Conservation (phyloP, 2,113 vertebrate species). For the Poeciliopsis prolifica region DNA sequence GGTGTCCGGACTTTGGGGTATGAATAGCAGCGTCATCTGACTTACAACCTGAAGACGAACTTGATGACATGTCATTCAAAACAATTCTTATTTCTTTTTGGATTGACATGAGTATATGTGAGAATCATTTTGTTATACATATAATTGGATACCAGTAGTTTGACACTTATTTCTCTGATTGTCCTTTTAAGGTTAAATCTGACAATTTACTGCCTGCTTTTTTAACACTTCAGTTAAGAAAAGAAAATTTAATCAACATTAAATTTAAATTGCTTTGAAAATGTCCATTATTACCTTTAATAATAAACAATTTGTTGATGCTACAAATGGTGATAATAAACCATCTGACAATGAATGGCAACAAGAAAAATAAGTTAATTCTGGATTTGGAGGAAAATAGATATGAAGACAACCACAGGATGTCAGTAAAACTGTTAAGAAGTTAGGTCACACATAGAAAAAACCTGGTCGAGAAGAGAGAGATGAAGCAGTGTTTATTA, state of each 20-base stretch:
- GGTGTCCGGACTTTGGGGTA: rapidly evolving
- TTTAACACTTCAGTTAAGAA: not conserved
- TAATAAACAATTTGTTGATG: not conserved
- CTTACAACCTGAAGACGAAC: not conserved
- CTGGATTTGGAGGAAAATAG: too few relatives aligned
- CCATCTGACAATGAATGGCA: not conserved
- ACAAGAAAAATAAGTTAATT: too few relatives aligned
- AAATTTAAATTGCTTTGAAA: not conserved
- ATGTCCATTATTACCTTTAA: not conserved
- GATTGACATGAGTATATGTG: not conserved
- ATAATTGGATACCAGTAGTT: not conserved
- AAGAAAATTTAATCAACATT: not conserved
- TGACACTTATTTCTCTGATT: not conserved
- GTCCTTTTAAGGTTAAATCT: not conserved
- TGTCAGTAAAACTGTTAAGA: too few relatives aligned
- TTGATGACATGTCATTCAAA: not conserved
- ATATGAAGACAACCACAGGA: too few relatives aligned
- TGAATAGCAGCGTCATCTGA: not conserved
- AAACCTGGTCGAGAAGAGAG: too few relatives aligned
- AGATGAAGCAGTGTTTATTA: too few relatives aligned
- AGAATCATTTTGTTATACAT: not conserved
- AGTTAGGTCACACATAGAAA: too few relatives aligned
- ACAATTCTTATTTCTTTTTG: not conserved
- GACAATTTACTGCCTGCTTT: too few relatives aligned
- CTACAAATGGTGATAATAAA: not conserved